Base-by-base conservation (phyloP, 2,113 vertebrate species). In the Planiliza haematocheilus region DNA sequence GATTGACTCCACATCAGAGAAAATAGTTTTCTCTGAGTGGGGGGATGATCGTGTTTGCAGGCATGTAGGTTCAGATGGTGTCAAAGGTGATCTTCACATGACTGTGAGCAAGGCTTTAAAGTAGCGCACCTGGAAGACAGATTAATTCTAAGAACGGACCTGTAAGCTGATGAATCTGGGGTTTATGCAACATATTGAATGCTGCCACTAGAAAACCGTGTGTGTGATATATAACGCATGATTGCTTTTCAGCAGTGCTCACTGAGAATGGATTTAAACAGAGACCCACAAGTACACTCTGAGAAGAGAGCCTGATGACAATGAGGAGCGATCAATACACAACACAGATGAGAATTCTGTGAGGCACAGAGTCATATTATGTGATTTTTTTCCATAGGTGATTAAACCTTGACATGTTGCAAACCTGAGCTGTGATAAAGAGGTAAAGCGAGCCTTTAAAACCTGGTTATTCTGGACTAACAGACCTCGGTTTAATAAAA, bases 81-180 rank as follows among this genome's bases (percentile, higher is more conserved):
- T 30, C 24, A 30, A 30, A 30, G 24, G 24, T 30, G 24, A 30
- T 30, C 24, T 30, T 3, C 24, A 30, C 24, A 30, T 30, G 69
- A 55, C 18, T 12, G 51, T 64, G 8, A 17, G 43, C 34, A 12
- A 30, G 11, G 38, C 43, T 73, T 76, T 71, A 9, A 14, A 34
- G 43, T 38, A 20, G 39, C n/a, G 11, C 46, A 80, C 41, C 48
- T 77, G 65, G 46, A 74, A 55, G 55, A 59, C 13, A 52, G 60
- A 82, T 71, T 76, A 67, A 12, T 75, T 86, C 67, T 70, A 24
- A 53, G 85, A 77, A 80, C 17, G 20, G 52, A 81, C 53, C 58
- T 21, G 7, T 56, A 77, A 84, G 74, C 76, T 62, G 59, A 68
- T 81, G 59, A 67, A 79, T 70, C 58, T 50, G 16, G 9, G 17